Conservation (phyloP, 2,888 invertebrate species). For the Idaea straminata region DNA sequence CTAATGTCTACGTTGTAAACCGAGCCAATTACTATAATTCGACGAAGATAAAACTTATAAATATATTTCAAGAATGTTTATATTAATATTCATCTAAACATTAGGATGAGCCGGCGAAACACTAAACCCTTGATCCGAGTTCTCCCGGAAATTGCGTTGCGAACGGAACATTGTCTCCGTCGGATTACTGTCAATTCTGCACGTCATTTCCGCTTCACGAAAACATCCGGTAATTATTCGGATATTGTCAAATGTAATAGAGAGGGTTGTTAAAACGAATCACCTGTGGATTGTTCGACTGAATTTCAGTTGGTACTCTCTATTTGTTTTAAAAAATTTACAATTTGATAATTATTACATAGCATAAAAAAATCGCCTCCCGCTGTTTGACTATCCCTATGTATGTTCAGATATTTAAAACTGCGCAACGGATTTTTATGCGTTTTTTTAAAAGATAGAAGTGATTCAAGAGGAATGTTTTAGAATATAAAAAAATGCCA, state of each 20-base stretch:
- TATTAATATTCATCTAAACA: conserved; percentile 35
- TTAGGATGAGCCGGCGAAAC: conserved; percentile 19
- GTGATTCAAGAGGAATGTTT: no score
- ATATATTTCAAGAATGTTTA: conserved; percentile 18
- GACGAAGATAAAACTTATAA: conserved; percentile 16
- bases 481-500: no score
- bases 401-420: no score
- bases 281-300: conserved; percentile 40
- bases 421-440: no score
- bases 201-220: conserved; percentile 68
- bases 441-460: no score
- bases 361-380: no score
- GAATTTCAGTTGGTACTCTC: conserved; percentile 13
- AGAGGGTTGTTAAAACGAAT: conserved; percentile 48
- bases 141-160: conserved; percentile 65
- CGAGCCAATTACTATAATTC: conserved; percentile 1
- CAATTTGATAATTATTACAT: no score
- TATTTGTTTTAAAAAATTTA: background rate
- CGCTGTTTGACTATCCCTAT: no score
- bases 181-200: conserved; percentile 67
- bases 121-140: conserved; percentile 44
- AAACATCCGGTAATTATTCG: conserved; percentile 70
- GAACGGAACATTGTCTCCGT: conserved; percentile 64
- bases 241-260: conserved; percentile 60
- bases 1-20: background rate